phyloP scores from a whole-genome alignment of 2,113 vertebrate genomes.

The Actinemys pallida region DNA sequence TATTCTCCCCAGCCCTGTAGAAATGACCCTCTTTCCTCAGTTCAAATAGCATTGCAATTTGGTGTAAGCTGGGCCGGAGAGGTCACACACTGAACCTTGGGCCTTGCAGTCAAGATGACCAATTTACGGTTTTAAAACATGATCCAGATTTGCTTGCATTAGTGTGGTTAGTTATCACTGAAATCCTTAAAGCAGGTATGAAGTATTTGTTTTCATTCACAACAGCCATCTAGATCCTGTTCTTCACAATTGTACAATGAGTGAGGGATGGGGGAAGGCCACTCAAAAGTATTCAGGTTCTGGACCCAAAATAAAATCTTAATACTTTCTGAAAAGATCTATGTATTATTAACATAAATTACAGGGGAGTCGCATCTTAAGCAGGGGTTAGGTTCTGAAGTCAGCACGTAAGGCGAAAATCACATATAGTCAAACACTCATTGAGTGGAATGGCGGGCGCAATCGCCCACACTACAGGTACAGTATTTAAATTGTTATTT shows the following conservation, averaged over 20 bases:
- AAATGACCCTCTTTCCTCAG: background rate
- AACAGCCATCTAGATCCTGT: background rate
- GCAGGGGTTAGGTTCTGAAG: too few species aligned
- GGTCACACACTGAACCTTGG: background rate
- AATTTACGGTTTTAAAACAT: background rate
- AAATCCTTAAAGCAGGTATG: background rate
- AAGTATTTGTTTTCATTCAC: too few species aligned
- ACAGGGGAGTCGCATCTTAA: too few species aligned
- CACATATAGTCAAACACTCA: too few species aligned
- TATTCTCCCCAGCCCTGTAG: background rate
- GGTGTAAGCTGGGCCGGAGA: background rate
- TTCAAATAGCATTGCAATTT: background rate
- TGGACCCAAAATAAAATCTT: background rate
- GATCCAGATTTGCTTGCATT: background rate
- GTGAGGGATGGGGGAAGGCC: background rate
- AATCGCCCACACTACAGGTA: too few species aligned
- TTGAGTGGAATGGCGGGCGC: too few species aligned
- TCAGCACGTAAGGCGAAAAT: too few species aligned
- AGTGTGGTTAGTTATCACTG: background rate
- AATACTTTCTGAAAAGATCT: conserved; percentile 1
- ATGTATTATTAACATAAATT: too few species aligned
- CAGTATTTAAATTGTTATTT: too few species aligned
- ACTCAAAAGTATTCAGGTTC: background rate
- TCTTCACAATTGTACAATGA: background rate
- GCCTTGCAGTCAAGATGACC: background rate